Evolutionary conservation across 2,797 vertebrate species (phyloP).

Genomic region (Rhabdomys pumilio): DNA sequence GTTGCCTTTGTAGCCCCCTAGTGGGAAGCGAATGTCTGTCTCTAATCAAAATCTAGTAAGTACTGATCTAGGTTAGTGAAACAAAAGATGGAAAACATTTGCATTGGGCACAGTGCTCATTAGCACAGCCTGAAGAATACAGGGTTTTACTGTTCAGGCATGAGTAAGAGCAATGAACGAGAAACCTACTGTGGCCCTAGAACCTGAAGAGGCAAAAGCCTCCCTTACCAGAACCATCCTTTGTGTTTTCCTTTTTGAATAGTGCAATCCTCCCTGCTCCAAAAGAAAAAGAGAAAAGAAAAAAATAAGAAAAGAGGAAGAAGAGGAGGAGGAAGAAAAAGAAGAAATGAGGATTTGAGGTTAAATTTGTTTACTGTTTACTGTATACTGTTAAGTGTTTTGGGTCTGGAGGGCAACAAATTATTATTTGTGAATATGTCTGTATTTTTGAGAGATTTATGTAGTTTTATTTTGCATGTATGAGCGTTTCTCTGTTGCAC

Average conservation of each 20-base stretch:
- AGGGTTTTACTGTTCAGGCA: not conserved
- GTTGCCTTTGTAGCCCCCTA: not conserved
- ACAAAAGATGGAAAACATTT: not conserved
- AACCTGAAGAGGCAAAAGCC: not conserved
- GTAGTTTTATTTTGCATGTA: not conserved
- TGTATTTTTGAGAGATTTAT: not conserved
- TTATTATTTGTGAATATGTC: not conserved
- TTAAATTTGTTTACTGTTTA: not conserved
- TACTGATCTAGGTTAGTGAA: slow-evolving; percentile 15
- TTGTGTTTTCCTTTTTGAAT: slow-evolving; percentile 6
- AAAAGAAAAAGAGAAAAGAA: not conserved
- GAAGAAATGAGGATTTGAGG: not conserved
- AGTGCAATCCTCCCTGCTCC: not conserved
- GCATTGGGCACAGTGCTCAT: not conserved
- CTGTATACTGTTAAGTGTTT: not conserved
- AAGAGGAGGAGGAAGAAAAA: not conserved
- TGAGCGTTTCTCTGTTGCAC: not conserved
- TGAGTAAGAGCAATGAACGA: not conserved
- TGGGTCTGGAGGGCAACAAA: not conserved
- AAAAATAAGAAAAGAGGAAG: not conserved
- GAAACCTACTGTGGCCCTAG: not conserved
- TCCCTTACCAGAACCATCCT: not conserved
- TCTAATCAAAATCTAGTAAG: not conserved
- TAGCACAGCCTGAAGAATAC: not conserved
- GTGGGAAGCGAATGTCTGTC: not conserved